Evolutionary conservation across 2,888 invertebrate species (phyloP), one percentile per base, ranked within the genome.

Genomic region (Luperina nickerlii): DNA sequence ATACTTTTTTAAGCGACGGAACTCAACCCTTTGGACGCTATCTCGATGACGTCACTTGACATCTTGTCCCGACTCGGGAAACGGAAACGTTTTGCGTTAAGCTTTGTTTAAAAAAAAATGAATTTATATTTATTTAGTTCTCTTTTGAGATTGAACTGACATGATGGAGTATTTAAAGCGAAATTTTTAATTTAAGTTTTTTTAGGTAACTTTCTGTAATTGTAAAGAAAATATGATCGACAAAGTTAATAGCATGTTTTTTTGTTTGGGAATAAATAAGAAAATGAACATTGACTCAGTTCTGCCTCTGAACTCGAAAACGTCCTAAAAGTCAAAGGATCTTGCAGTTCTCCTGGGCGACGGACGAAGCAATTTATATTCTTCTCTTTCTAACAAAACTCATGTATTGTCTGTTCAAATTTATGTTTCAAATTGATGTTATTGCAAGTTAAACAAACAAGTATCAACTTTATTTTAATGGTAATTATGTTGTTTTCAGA

Each of bases 21-120:
- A 95, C 93, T 95, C 95, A 95, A 96, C 96, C 96, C 96, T 95
- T 95, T 93, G 93, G 95, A 93, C 95, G 95, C 93, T 96, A 96
- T 96, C 96, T 92, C 89, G 87, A 90, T 93, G 94, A 95, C 94
- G 95, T 95, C 94, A 95, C 94, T 92, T 91, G 92, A 91, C 93
- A 93, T 94, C 94, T 94, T 94, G 93, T 93, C 91, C 91, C 91
- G 90, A 90, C 88, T 89, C 90, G 90, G 89, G 86, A 92, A 92
- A 92, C 91, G 91, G 88, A 91, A 92, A 92, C 90, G 90, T 91
- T 92, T 92, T 90, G 85, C 89, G 90, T 83, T 90, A 91, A 90
- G 90, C 90, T 90, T 87, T 88, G 88, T 89, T 78, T 81, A 88
- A 72, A 88, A 91, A 90, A 90, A 88, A 86, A 73, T 68, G 76